Evolutionary conservation across 2,888 invertebrate species (phyloP), one percentile per base, ranked within the genome.

Genomic region (Hypsopygia costalis): DNA sequence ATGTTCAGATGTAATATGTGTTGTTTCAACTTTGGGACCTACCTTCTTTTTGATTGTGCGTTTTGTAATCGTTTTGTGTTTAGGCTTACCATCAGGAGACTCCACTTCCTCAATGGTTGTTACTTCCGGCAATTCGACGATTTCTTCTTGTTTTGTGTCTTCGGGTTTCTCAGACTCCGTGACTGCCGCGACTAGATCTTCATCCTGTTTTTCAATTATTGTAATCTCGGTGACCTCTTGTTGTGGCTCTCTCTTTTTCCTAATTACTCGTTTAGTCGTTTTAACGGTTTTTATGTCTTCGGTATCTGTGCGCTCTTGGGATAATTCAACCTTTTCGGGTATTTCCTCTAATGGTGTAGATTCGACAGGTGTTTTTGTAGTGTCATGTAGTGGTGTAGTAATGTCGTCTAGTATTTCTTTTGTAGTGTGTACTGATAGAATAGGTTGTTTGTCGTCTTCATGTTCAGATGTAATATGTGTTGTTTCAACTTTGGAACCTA

Each of bases 11-110:
- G 39, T 44, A 1, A 75, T 49, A 60, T 76, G 41, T 47, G 68
- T 50, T 53, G 77, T 54, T 55, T 74, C 60, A 47, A 80, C 47
- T 43, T 66, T 70, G 34, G 53, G 59, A 7, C 64, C 75, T 34
- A 62, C 49, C 49, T 62, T 57, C 51, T 67, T 55, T 43, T 68
- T 71, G 21, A 60, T 68, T 1, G 62, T 49, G 21, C 62, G 58
- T 41, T 70, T 76, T 21, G 64, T 69, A 10, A 49, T 53, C 38
- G 57, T 64, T 28, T 44, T 61, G 35, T 49, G 49, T 43, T 57
- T 48, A n/a, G 52, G 49, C 48, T 64, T 63, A 42, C 66, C 51
- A 3, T 41, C 43, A 4, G 32, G 34, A 1, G 40, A 16, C 6
- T 35, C 25, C n/a, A 35, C 6, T 11, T 46, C 46, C 30, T 46